Evolutionary conservation across 2,113 vertebrate species (phyloP), one percentile per base, ranked within the genome.

Genomic region (Oncorhynchus masou): DNA sequence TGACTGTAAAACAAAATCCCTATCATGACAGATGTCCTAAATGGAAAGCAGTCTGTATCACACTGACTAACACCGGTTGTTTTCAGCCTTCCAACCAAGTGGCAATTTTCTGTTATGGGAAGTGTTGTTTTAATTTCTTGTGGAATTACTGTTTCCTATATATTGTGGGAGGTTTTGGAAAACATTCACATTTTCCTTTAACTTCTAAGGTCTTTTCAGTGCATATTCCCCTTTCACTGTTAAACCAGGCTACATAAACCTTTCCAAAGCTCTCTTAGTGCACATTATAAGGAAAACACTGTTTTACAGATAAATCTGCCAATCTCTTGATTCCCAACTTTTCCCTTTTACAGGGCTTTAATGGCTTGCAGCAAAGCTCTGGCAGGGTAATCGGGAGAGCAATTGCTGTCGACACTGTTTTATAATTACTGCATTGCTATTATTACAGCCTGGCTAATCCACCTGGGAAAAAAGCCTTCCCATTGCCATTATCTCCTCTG

Each of bases 401-500:
- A 68, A 27, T 19, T 34, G 16, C 15, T 34, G 31, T 31, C 19
- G 67, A 68, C 29, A 68, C 29, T 20, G 20, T 13, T 31, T 83
- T 45, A 51, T 54, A 25, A 66, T 85, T 64, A 68, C 72, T 71
- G 74, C 72, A 71, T 79, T 68, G 49, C 73, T 39, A 69, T 69
- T 69, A 75, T 68, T 68, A 68, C 16, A 20, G 66, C 66, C 66
- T 39, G 7, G n/a, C 8, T 62, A 62, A 62, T 68, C 19, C 67
- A 39, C 31, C 19, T 16, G 31, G 67, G 67, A 34, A 45, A 39
- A 3, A 57, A 73, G 3, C 25, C 15, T 65, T 66, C 15, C 25
- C 25, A 59, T 20, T 67, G 29, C 75, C 15, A 51, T 90, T 92
- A 89, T 91, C 59, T 62, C n/a, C n/a, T 22, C 59, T 62, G 59